A percentile compares a stretch with the other conserved stretches of the same genome.
Conservation (phyloP, 2,888 invertebrate species). For the Agrochola circellaris region DNA sequence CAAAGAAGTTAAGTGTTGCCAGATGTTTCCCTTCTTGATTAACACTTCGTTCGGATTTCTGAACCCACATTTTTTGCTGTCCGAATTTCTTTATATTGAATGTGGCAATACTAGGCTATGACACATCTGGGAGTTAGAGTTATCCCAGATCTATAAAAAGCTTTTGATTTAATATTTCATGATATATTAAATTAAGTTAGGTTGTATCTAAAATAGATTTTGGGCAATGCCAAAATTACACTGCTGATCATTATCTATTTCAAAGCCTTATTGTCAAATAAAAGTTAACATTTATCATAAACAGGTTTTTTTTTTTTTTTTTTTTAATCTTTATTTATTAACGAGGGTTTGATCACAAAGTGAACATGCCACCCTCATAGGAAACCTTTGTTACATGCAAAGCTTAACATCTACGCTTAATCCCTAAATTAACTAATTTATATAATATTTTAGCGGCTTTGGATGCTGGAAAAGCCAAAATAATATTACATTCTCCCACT, state of each 20-base stretch:
- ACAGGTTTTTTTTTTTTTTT: too few relatives aligned
- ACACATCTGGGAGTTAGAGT: slow-evolving; percentile 22
- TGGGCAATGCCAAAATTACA: background rate
- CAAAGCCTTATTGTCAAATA: slow-evolving; percentile 15
- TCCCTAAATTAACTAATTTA: too few relatives aligned
- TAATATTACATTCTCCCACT: too few relatives aligned
- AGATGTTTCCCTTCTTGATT: slow-evolving; percentile 61
- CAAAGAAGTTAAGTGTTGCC: slow-evolving; percentile 63
- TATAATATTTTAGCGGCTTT: too few relatives aligned
- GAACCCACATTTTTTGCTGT: slow-evolving; percentile 50
- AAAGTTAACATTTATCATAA: background rate
- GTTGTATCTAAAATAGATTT: background rate
- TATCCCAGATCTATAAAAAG: slow-evolving; percentile 25
- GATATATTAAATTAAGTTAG: slow-evolving; percentile 10
- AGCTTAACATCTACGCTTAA: too few relatives aligned
- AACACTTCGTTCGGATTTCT: slow-evolving; percentile 58
- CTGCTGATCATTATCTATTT: background rate
- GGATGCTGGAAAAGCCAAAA: too few relatives aligned
- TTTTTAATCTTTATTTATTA: too few relatives aligned
- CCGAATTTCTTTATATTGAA: slow-evolving; percentile 47
- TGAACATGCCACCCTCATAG: too few relatives aligned
- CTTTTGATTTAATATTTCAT: slow-evolving; percentile 13
- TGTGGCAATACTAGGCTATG: slow-evolving; percentile 35
- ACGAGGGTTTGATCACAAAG: too few relatives aligned
- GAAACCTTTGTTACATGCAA: too few relatives aligned